phyloP scores from a whole-genome alignment of 2,113 vertebrate species.

The Sapajus apella region DNA sequence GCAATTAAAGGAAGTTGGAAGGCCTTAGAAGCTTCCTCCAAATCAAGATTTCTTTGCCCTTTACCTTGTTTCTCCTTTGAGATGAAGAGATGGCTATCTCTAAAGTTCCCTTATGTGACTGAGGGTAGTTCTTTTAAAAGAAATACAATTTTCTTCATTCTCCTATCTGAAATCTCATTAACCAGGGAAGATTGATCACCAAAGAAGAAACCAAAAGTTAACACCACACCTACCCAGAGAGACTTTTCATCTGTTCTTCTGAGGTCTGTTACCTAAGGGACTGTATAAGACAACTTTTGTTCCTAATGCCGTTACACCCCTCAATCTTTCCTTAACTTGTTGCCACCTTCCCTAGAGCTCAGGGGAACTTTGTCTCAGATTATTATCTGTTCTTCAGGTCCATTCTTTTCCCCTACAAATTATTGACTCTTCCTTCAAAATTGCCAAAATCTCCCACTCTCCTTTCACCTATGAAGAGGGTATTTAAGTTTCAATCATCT shows the following conservation, averaged over 20 bases:
- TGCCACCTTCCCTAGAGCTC: not conserved
- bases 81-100: not conserved
- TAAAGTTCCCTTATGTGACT: not conserved
- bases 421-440: not conserved
- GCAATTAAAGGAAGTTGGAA: not conserved
- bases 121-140: not conserved
- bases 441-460: not conserved
- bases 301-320: not conserved
- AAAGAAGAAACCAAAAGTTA: not conserved
- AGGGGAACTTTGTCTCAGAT: not conserved
- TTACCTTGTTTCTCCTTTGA: not conserved
- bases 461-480: not conserved
- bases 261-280: not conserved
- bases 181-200: not conserved
- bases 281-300: not conserved
- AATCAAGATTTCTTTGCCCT: not conserved
- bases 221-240: not conserved
- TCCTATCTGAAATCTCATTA: not conserved
- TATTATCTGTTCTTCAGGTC: not conserved
- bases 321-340: not conserved
- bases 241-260: not conserved
- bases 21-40: not conserved
- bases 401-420: not conserved
- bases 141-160: not conserved
- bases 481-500: not conserved